These are phyloP conservation scores for Mustela lutreola DNA, from an alignment of 2,113 vertebrate species.

Conservation along the genomic window DNA sequence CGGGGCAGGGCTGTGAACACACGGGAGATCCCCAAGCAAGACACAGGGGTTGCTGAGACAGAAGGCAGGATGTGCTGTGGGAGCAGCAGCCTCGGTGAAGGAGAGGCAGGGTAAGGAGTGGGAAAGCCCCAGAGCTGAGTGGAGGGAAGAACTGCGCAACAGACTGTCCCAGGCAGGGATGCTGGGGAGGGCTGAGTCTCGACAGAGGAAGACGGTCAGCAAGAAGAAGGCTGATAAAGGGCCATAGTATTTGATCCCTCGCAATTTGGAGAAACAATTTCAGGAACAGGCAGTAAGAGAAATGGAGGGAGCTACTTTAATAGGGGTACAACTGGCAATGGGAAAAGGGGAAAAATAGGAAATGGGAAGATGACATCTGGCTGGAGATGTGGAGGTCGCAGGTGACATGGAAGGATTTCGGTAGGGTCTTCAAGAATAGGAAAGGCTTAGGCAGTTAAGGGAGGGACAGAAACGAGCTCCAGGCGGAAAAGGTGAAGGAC, in stretches of 20 bases:
- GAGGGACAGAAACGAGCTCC: background rate
- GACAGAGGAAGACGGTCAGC: background rate
- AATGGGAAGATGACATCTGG: background rate
- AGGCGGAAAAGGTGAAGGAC: background rate
- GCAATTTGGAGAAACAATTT: background rate
- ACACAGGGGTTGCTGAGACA: accelerated
- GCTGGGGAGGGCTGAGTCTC: background rate
- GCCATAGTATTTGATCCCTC: background rate
- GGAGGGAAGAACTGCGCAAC: background rate
- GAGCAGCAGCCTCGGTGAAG: background rate
- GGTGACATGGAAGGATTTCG: background rate
- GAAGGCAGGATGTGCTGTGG: background rate
- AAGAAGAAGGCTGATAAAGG: background rate
- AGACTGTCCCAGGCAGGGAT: background rate
- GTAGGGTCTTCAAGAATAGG: background rate
- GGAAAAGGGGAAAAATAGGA: background rate
- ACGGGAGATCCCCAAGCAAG: background rate
- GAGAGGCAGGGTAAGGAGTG: background rate
- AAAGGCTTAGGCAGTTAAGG: background rate
- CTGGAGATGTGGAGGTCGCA: background rate
- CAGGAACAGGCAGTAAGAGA: background rate
- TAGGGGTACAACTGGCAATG: background rate
- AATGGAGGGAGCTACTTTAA: background rate
- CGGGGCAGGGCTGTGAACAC: background rate
- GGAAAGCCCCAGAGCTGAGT: background rate